Evolutionary conservation across 2,888 invertebrate genomes (phyloP).

Genomic region (Polymixis flavicincta): DNA sequence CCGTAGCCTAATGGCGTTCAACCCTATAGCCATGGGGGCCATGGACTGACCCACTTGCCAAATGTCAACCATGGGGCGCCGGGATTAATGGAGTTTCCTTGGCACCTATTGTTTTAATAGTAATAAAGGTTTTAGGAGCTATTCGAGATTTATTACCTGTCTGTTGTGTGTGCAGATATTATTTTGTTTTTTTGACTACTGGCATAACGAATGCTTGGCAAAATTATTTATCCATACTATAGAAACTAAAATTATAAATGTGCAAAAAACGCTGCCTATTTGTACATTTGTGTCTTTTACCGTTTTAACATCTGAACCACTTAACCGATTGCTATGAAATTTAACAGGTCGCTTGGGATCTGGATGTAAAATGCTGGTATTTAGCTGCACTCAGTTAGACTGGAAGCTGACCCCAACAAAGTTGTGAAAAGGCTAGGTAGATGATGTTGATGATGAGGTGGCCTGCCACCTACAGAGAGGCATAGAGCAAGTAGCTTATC

Average conservation of each 20-base stretch:
- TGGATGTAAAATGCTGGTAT: too few species aligned
- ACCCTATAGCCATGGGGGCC: slow-evolving; percentile 52
- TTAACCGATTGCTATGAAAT: too few species aligned
- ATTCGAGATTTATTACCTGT: slow-evolving; percentile 41
- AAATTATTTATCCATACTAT: background rate
- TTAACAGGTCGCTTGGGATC: too few species aligned
- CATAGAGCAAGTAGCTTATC: background rate
- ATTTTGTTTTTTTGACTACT: background rate
- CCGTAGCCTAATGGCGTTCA: slow-evolving; percentile 77
- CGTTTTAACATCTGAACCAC: background rate
- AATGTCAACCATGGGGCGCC: slow-evolving; percentile 75
- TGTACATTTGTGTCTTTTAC: background rate
- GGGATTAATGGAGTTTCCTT: slow-evolving; percentile 67
- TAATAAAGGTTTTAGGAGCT: slow-evolving; percentile 47
- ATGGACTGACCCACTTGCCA: slow-evolving; percentile 76
- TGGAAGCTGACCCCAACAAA: too few species aligned
- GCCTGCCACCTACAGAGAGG: too few species aligned
- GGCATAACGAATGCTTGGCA: too few species aligned
- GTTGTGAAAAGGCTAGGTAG: too few species aligned
- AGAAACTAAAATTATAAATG: background rate
- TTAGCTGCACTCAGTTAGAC: too few species aligned
- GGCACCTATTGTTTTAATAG: slow-evolving; percentile 62
- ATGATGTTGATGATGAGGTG: too few species aligned
- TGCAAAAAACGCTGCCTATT: too few species aligned
- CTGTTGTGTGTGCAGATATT: background rate